Evolutionary conservation across 2,797 vertebrate species (phyloP).

Genomic region (Cuniculus paca): DNA sequence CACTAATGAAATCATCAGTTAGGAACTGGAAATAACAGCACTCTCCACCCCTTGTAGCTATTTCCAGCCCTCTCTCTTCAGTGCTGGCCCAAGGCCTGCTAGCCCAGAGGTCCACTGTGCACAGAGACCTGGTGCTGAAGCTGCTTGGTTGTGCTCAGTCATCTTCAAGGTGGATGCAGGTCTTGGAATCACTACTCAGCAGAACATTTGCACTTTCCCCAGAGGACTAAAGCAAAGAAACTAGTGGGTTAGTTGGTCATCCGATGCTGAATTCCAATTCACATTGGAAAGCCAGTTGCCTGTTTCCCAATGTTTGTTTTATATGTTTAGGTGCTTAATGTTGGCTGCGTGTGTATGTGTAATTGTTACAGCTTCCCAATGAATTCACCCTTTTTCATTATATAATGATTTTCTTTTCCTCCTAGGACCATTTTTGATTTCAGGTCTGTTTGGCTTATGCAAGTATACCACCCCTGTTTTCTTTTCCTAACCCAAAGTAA

Average conservation of each 20-base stretch:
- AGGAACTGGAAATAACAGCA: neutral
- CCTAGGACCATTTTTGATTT: neutral
- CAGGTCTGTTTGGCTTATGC: neutral
- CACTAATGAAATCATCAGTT: neutral
- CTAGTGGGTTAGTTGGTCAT: neutral
- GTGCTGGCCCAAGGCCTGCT: neutral
- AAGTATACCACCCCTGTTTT: neutral
- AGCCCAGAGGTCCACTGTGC: too few species aligned
- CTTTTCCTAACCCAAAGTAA: neutral
- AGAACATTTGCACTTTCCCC: neutral
- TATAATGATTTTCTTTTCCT: neutral
- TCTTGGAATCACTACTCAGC: neutral
- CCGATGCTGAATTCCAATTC: neutral
- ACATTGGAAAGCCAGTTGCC: neutral
- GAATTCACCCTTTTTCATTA: neutral
- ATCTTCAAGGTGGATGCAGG: neutral
- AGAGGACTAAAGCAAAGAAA: neutral
- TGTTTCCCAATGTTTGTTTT: neutral
- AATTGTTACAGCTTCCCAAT: neutral
- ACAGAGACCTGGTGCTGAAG: neutral
- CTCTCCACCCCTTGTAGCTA: neutral
- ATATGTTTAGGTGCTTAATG: neutral
- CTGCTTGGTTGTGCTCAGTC: neutral
- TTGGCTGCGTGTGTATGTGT: neutral
- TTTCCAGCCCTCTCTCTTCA: too few species aligned